These are phyloP conservation scores for Camponotus vicinus DNA, from an alignment of 1,140 invertebrate species.

Conservation along the genomic window DNA sequence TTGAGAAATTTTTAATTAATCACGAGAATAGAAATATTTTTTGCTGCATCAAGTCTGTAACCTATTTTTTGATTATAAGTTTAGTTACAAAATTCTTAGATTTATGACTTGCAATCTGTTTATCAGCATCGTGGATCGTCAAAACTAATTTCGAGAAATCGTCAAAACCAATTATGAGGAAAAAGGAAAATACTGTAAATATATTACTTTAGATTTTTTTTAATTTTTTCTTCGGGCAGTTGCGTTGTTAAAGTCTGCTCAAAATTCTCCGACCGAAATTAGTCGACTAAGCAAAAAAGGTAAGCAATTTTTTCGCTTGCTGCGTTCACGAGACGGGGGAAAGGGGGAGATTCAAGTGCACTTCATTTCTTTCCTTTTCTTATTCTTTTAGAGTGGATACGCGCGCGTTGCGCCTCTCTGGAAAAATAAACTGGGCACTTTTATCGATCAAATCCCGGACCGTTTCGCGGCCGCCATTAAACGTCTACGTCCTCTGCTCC, in stretches of 20 bases:
- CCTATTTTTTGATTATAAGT: too few species aligned
- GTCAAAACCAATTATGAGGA: constrained; percentile 66
- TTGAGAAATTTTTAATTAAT: background rate
- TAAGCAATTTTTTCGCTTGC: constrained; percentile 67
- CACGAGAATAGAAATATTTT: background rate
- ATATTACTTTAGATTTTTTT: constrained; percentile 50
- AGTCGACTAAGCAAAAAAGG: constrained; percentile 69
- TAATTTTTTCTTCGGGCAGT: background rate
- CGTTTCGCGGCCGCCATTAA: constrained; percentile 72
- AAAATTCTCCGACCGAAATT: constrained; percentile 58
- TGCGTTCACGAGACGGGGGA: constrained; percentile 6
- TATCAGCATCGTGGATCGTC: constrained; percentile 37
- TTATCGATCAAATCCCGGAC: constrained; percentile 71
- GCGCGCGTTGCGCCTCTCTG: constrained; percentile 40
- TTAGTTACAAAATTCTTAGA: constrained; percentile 8
- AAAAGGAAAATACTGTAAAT: background rate
- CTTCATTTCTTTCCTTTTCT: constrained; percentile 30
- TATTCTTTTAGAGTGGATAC: constrained; percentile 33
- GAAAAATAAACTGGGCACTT: constrained; percentile 74
- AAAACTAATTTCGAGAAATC: constrained; percentile 48
- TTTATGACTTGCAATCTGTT: background rate
- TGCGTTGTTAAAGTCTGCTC: constrained; percentile 29
- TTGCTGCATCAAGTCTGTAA: too few species aligned
- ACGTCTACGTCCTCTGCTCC: constrained; percentile 28
- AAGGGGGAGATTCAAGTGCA: constrained; percentile 39